Base-by-base conservation (phyloP, 2,888 invertebrate genomes). In the Ommatoiulus sabulosus region DNA sequence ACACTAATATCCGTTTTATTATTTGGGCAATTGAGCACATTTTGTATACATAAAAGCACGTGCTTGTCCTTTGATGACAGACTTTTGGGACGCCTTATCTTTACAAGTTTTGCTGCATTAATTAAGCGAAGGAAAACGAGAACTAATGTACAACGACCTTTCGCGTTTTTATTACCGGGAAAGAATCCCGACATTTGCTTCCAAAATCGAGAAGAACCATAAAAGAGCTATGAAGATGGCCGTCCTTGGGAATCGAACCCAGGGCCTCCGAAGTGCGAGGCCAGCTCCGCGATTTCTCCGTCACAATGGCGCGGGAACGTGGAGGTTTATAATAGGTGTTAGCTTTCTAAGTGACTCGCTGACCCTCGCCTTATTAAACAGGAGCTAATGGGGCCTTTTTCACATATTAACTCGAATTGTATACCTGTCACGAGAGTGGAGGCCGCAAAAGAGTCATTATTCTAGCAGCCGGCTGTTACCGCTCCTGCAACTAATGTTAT, bases 311-410 rank as follows among this genome's bases (percentile, higher is more conserved):
- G 24, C n/a, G n/a, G 20, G 63, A 17, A 63, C n/a, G 24, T 72
- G 63, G n/a, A 63, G 63, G n/a, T 63, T 63, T 63, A n/a, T 57
- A 72, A 72, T n/a, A 72, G 72, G 72, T 72, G 72, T 72, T 72
- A 72, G 72, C 72, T 72, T 72, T 72, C 72, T 8, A n/a, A 72
- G 72, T 8, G 72, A 72, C 72, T 72, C 72, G 72, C n/a, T 72
- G 72, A 72, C 72, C 72, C 72, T 72, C 72, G 72, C 72, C 72
- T 72, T 72, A 72, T 72, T 72, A 72, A 72, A 72, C 72, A 72
- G 72, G 72, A 72, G 72, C 72, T 72, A 72, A 72, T 72, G 72
- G 72, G 72, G 72, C 72, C 72, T 72, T 72, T 72, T 72, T 72
- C 72, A 72, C 72, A 72, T 24, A 72, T 20, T 72, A 72, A 72